Base-by-base conservation (phyloP, 2,113 vertebrate genomes). In the Dipodomys stephensi region DNA sequence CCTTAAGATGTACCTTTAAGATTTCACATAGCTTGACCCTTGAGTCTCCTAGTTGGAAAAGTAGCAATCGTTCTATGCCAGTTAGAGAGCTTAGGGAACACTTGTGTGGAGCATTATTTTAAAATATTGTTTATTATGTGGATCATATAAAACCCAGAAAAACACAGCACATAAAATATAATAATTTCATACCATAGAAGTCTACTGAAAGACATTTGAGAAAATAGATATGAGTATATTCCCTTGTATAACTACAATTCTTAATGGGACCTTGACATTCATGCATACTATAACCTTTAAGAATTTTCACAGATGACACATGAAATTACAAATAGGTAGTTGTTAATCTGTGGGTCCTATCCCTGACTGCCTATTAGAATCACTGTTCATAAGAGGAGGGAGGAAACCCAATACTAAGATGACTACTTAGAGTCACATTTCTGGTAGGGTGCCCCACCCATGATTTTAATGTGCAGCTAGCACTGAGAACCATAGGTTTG, bases 41-140 rank as follows among this genome's bases (percentile, higher is more conserved):
- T 39, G 4, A 44, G 13, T 27, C 49, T 92, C 69, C 28, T 81
- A 35, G 7, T 7, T 95, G 44, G 71, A 92, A 92, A 81, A 22
- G 1, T 18, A 80, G 39, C 30, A 35, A 19, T 65, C 30, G 87
- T 53, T 78, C 65, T 68, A 64, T 28, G 32, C 39, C 57, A 84
- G 35, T 30, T 18, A 0, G 0, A 71, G 77, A 79, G 13, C 44
- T 85, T 74, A 79, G 71, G n/a, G 64, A 69, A 32, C 71, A 65
- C 32, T 78, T 81, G 35, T n/a, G 32, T 30, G 39, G 76, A n/a
- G 0, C 32, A 27, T 91, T 80, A 65, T 39, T 91, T 93, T 28
- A 90, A 81, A 92, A 88, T 49, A 79, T 13, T 93, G 65, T 67
- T 94, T 82, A 35, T 62, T 94, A 35, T 77, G 22, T 84, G 46